Evolutionary conservation across 1,140 invertebrate genomes (phyloP), one percentile per base, ranked within the genome.

Genomic region (Metaphire vulgaris): DNA sequence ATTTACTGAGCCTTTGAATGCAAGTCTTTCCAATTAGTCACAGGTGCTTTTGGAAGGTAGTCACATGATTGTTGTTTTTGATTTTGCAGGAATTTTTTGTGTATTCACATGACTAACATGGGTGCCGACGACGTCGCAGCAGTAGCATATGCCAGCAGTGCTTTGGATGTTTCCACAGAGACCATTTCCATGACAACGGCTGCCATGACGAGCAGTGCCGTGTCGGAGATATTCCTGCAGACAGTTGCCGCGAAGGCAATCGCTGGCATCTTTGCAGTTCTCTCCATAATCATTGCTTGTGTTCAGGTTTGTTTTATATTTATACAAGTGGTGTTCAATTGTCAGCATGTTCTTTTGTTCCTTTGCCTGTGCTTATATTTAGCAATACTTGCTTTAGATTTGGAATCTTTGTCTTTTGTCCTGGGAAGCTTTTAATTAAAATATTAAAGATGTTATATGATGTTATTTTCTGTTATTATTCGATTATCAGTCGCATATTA

Each of bases 241-340:
- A 97, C 96, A 16, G 91, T 91, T 80, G 89, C 92, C 28, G 95
- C 94, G 1, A 95, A 99, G 88, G 92, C 92, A 72, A 92, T 99
- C 77, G 94, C 97, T n/a, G 96, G 96, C 69, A 90, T 92, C 72
- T 99, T 96, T 87, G 95, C 98, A 16, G 96, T 93, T 91, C 90
- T 92, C 65, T 95, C 97, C 1, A 89, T 99, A 34, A 92, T 99
- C 83, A 91, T 99, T 79, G 98, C 97, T 81, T 97, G 95, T 87
- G 95, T 99, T 90, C 97, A 99, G 91, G 96, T 96, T 86, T n/a
- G 72, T 0, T 16, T 73, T 1, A 21, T 21, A 28, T 73, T 41
- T 2, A 1, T n/a, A 0, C 16, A 26, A 1, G 1, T n/a, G 26
- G 41, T 14, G 31, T 0, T 71, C n/a, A 29, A 71, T 71, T 65